Evolutionary conservation across 1,140 invertebrate genomes (phyloP), one percentile per base, ranked within the genome.

Genomic region (Trissolcus basalis): DNA sequence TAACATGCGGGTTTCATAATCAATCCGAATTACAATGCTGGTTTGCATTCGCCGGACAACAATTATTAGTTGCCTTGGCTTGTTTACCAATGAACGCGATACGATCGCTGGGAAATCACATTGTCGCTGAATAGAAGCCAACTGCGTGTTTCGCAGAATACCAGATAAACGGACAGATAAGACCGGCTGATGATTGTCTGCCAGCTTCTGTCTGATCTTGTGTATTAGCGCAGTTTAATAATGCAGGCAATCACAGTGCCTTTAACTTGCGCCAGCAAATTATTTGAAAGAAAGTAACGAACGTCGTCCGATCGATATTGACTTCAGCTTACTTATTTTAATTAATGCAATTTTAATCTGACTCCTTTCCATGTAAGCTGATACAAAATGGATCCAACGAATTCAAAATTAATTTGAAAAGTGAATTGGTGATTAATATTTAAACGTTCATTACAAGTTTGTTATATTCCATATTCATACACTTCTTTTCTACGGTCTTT

Each of bases 61-160:
- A 68, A 68, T 73, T 75, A 74, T 70, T 63, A 74, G 55, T 71
- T 54, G 53, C 63, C 58, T 64, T 47, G 32, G 45, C 60, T 55
- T 67, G 61, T 65, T 69, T 73, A 71, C 65, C 60, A 68, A 72
- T 75, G 63, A 53, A 64, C 27, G 44, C 41, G 71, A 75, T 77
- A 72, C 51, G 41, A 77, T 77, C 74, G 44, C 63, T 63, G 51
- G 68, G 68, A 68, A 77, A 71, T 77, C 68, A 58, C 68, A 72
- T 53, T 71, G 74, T 68, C 43, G 41, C 63, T 49, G 51, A 58
- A 71, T 47, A 71, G 67, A 67, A 59, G 68, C 68, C 56, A 53
- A 56, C 51, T 67, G 56, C 56, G 33, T 68, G 74, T 68, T 67
- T 56, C 68, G 51, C 44, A 58, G 67, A 67, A 77, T 77, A 72